Base-by-base conservation (phyloP, 2,113 vertebrate genomes). In the Eira barbara region DNA sequence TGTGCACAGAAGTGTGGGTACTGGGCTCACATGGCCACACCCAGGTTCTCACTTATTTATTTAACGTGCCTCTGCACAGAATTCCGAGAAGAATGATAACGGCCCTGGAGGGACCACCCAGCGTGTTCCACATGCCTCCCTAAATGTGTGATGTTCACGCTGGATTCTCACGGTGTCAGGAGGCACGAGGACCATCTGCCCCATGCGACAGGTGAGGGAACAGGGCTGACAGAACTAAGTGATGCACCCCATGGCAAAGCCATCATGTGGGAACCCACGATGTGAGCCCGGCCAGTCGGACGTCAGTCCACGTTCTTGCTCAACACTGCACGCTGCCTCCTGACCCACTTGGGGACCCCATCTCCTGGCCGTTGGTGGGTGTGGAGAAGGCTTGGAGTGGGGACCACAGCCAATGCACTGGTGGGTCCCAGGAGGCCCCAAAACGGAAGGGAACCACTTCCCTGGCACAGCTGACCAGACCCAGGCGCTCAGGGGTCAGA, bases 271-370 rank as follows among this genome's bases (percentile, higher is more conserved):
- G 39, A n/a, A 34, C 81, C 12, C n/a, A 21, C 31, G 8, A 17
- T 0, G 8, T 4, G 45, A n/a, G 29, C 36, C 6, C 27, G 2
- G 36, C 2, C 15, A 1, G 27, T 12, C 1, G 0, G 57, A 29
- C 7, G 14, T 11, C 14, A 25, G 29, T 31, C 9, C 1, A 7
- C 13, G 21, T 17, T 29, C 36, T n/a, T 23, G 18, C 42, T 45
- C 83, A 18, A 52, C 1, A 14, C 0, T 2, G 29, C 36, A 6
- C 11, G 11, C 10, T 20, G 31, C 20, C 31, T n/a, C 84, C 42
- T 1, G 12, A 8, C 9, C 71, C 34, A 8, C 63, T 31, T 14
- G 36, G 49, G 7, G 25, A 73, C 15, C 31, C 36, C 7, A 4
- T 6, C 55, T 23, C 78, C 59, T 1, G 20, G 82, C 59, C 85